Evolutionary conservation across 2,888 invertebrate species (phyloP).

Genomic region (Hoplodrina blanda): DNA sequence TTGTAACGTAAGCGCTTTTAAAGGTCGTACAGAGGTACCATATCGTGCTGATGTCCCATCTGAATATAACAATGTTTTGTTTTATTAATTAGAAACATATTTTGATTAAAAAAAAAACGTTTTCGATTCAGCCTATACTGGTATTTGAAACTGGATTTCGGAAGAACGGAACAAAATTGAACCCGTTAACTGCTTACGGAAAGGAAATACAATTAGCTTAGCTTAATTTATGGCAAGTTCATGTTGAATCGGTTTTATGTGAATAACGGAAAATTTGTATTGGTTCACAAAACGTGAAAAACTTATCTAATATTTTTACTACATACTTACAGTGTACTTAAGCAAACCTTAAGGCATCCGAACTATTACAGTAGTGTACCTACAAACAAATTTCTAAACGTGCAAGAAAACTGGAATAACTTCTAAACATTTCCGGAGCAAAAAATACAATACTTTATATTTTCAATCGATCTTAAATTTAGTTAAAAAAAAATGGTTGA

Average conservation of each 20-base stretch:
- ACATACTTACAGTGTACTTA: conserved; percentile 16
- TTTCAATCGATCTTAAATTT: background rate
- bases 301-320: background rate
- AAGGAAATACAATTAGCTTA: conserved; percentile 13
- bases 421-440: conserved; percentile 39
- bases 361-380: conserved; percentile 9
- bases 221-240: conserved; percentile 13
- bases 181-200: background rate
- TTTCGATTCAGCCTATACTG: background rate
- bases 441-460: conserved; percentile 29
- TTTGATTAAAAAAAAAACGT: no score
- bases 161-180: conserved; percentile 5
- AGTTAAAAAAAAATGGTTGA: conserved; percentile 16
- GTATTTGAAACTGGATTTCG: background rate
- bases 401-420: conserved; percentile 55
- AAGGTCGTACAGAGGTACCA: no score
- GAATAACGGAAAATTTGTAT: conserved; percentile 2
- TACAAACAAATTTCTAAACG: conserved; percentile 38
- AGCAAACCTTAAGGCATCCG: conserved; percentile 17
- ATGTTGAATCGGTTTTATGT: background rate
- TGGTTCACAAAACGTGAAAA: background rate
- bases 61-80: no score
- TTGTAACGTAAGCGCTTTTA: no score
- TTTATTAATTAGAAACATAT: no score
- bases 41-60: no score